A percentile compares a stretch with the other conserved stretches of the same genome.
Evolutionary conservation across 1,140 invertebrate genomes (phyloP).

Genomic region (Ceratina calcarata): DNA sequence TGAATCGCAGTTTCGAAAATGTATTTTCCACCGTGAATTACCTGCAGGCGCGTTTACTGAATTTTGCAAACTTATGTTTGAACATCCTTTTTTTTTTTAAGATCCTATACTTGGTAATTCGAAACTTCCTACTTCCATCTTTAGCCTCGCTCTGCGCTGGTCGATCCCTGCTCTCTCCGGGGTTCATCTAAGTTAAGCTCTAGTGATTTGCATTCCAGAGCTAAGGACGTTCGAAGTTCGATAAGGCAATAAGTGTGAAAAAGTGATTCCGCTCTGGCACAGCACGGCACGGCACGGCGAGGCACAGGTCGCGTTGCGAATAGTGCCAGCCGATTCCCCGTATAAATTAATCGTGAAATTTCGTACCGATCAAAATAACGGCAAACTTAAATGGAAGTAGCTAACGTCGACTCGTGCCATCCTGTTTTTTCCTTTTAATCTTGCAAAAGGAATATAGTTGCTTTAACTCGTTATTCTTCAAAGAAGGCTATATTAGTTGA

Average conservation of each 20-base stretch:
- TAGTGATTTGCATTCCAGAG: constrained; percentile 61
- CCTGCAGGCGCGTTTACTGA: background rate
- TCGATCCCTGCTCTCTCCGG: constrained; percentile 35
- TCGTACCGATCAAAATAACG: constrained; percentile 25
- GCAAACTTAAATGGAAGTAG: constrained; percentile 11
- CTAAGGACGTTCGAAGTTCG: constrained; percentile 61
- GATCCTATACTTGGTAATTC: constrained; percentile 53
- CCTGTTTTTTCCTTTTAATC: background rate
- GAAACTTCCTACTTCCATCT: constrained; percentile 61
- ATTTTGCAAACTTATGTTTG: background rate
- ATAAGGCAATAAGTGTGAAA: constrained; percentile 67
- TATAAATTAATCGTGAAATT: constrained; percentile 45
- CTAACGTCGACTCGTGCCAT: background rate
- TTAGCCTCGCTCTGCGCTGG: background rate
- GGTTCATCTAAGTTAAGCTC: constrained; percentile 64
- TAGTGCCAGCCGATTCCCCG: constrained; percentile 1
- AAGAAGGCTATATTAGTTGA: no score
- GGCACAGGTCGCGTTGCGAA: constrained; percentile 16
- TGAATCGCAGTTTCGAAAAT: no score
- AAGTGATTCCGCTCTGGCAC: constrained; percentile 50
- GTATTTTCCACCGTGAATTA: background rate
- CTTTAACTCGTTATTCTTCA: background rate
- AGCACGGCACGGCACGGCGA: no score
- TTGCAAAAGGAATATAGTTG: background rate
- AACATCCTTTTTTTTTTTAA: constrained; percentile 6